Evolutionary conservation across 2,797 vertebrate species (phyloP).

Genomic region (Sibirionetta formosa): DNA sequence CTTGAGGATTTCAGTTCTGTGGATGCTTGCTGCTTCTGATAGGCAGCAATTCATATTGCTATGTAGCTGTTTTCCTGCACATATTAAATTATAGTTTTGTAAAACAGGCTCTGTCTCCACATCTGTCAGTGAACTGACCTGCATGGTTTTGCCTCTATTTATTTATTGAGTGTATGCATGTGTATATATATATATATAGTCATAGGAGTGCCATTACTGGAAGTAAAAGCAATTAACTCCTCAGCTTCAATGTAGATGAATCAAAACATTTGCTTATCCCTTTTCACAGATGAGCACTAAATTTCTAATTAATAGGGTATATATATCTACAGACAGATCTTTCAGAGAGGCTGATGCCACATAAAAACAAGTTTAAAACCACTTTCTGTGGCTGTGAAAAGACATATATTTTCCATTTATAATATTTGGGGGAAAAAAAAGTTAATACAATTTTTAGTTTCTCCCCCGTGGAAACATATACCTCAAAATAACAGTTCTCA

Average conservation of each 20-base stretch:
- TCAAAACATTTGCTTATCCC: constrained; percentile 23
- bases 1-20: neutral
- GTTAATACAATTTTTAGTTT: neutral
- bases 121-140: constrained; percentile 29
- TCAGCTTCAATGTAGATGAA: constrained; percentile 21
- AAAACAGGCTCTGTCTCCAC: neutral
- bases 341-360: neutral
- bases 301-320: constrained; percentile 36
- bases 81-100: neutral
- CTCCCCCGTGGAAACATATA: constrained; percentile 5
- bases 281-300: constrained; percentile 33
- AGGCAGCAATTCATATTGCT: neutral
- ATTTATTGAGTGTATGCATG: neutral
- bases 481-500: neutral
- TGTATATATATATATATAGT: neutral
- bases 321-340: constrained; percentile 17
- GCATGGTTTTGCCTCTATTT: neutral
- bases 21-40: neutral
- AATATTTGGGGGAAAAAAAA: neutral
- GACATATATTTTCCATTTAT: constrained; percentile 14
- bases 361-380: constrained; percentile 13
- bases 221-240: constrained; percentile 47
- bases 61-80: neutral
- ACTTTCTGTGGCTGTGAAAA: neutral
- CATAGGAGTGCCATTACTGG: neutral